Conservation (phyloP, 2,797 vertebrate species). For the Borostomias antarcticus region DNA sequence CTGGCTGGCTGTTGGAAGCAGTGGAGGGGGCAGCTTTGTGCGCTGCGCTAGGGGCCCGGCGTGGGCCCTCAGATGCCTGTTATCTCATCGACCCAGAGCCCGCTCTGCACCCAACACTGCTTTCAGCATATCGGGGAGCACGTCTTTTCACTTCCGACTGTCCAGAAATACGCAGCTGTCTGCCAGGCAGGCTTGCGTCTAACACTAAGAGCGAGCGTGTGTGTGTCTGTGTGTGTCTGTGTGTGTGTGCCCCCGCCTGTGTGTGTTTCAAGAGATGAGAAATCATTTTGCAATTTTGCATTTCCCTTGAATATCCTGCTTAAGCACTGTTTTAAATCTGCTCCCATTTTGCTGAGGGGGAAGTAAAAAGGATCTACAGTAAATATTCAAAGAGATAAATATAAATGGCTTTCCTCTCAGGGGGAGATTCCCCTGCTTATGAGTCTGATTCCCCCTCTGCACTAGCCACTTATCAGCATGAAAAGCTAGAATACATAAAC, state of each 20-base stretch:
- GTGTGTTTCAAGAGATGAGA: conserved; percentile 2
- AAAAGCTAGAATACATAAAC: too few relatives aligned
- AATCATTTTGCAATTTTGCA: conserved; percentile 14
- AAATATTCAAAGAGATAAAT: conserved; percentile 43
- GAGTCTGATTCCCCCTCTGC: neutral
- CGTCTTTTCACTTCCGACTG: conserved; percentile 31
- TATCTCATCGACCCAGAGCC: conserved; percentile 52
- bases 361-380: conserved; percentile 34
- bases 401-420: conserved; percentile 24
- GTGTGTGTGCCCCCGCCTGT: conserved; percentile 3
- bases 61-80: conserved; percentile 48
- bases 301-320: conserved; percentile 13
- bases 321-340: conserved; percentile 30
- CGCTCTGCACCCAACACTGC: conserved; percentile 32
- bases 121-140: conserved; percentile 41
- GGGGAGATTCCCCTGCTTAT: conserved; percentile 19
- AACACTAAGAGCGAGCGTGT: conserved; percentile 10
- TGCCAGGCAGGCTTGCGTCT: conserved; percentile 17
- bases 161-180: conserved; percentile 44
- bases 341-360: conserved; percentile 16
- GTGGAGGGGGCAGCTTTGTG: conserved; percentile 38
- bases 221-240: neutral
- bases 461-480: too few relatives aligned
- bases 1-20: conserved; percentile 28
- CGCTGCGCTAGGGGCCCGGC: conserved; percentile 30